Evolutionary conservation across 2,888 invertebrate species (phyloP).

Genomic region (Neoaliturus tenellus): DNA sequence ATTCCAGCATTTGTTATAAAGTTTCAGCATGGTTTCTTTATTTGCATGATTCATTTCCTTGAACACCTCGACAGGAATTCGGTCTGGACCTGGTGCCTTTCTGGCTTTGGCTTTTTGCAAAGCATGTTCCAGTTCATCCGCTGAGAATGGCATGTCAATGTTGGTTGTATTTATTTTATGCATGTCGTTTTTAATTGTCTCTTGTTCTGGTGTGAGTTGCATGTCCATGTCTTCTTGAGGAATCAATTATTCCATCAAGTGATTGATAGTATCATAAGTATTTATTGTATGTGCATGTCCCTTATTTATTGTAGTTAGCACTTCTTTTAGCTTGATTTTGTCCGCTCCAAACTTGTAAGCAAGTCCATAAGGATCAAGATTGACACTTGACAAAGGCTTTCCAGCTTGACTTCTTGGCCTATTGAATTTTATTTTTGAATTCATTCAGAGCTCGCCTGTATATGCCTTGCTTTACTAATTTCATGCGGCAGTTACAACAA

Average conservation of each 20-base stretch:
- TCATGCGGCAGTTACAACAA: background rate
- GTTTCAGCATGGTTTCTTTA: background rate
- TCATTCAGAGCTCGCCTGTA: background rate
- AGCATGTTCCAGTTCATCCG: background rate
- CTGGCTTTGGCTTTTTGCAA: background rate
- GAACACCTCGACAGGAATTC: background rate
- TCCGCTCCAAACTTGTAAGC: conserved; percentile 19
- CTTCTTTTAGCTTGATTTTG: background rate
- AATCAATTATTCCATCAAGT: background rate
- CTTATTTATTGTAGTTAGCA: background rate
- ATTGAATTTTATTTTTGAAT: background rate
- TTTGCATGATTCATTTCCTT: background rate
- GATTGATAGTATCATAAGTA: background rate
- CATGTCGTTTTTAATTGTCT: background rate
- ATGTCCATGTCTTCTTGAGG: background rate
- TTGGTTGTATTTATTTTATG: background rate
- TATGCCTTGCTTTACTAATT: background rate
- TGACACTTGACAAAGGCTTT: background rate
- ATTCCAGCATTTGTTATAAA: background rate
- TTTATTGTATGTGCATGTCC: background rate
- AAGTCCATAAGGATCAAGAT: background rate
- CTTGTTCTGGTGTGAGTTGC: background rate
- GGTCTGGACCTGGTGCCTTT: background rate
- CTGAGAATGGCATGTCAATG: background rate
- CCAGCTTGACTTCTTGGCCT: background rate